Evolutionary conservation across 2,888 invertebrate genomes (phyloP), one percentile per base, ranked within the genome.

Genomic region (Drosophila conformis): DNA sequence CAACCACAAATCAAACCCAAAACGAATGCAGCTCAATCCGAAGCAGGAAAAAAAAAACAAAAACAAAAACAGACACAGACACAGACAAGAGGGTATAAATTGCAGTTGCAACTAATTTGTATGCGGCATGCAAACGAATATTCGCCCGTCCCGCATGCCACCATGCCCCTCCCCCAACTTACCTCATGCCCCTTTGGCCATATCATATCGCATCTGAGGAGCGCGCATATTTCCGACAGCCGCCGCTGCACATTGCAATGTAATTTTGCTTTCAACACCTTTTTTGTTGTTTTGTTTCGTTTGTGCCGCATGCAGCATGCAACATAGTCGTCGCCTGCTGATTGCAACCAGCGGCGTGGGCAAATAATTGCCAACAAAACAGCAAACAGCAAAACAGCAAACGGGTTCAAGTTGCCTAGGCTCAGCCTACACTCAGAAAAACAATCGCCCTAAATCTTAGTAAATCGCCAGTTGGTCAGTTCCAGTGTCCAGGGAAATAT

Each of bases 251-350:
- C 83, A 81, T 77, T 78, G 83, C 89, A 86, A 87, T 87, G 90
- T 89, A 90, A 87, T 87, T 87, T 87, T 83, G 87, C 90, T 87
- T 87, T 87, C 87, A 87, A 87, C 87, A 87, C 87, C 87, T 87
- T 86, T 89, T 82, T 76, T 60, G 61, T 56, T 56, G 15, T 40
- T 21, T 46, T 15, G 21, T 42, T 46, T 46, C 46, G 46, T 7
- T 46, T 46, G 68, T 67, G 73, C 72, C 58, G 73, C 76, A 72
- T 73, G 78, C 81, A 57, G 77, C 86, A 82, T 76, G 86, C 88
- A 86, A 73, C 74, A 53, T 60, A 27, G 72, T 73, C 78, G 65
- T 78, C 62, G 73, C 74, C 84, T 53, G 77, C 82, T 76, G 84
- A 87, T 87, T 89, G 89, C 86, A 65, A 71, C 77, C 83, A 77